Percentiles rank a stretch among this genome's conserved stretches.
Evolutionary conservation across 1,140 invertebrate genomes (phyloP).

Genomic region (Apis cerana): DNA sequence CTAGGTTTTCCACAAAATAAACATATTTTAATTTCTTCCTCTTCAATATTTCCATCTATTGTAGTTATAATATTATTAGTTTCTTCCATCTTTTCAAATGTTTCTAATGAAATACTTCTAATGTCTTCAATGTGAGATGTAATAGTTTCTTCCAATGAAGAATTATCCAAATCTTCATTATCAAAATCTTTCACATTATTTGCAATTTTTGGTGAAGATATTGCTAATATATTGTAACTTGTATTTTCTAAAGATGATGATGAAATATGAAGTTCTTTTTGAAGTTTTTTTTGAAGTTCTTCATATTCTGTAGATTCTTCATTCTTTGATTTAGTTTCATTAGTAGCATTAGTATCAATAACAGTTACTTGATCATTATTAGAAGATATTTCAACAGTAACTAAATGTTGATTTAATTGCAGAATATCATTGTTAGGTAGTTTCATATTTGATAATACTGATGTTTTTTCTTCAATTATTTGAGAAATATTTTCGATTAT

Average conservation of each 20-base stretch:
- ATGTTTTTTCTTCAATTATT: not conserved
- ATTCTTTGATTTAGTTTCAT: not conserved
- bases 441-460: not conserved
- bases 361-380: slow-evolving; percentile 20
- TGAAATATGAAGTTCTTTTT: not conserved
- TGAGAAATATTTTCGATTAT: not conserved
- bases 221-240: not conserved
- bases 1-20: slow-evolving; percentile 45
- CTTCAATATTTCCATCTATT: slow-evolving; percentile 16
- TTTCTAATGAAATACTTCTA: slow-evolving; percentile 50
- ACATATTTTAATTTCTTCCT: slow-evolving; percentile 40
- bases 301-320: not conserved
- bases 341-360: not conserved
- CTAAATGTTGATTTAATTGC: not conserved
- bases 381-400: slow-evolving; percentile 34
- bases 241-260: not conserved
- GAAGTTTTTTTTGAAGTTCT: not conserved
- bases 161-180: not conserved
- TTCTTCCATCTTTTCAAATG: slow-evolving; percentile 40
- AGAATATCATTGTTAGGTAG: not conserved
- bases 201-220: not conserved
- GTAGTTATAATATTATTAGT: not conserved
- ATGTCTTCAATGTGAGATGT: slow-evolving; percentile 35
- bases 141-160: not conserved
- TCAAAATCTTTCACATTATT: not conserved